Base-by-base conservation (phyloP, 2,113 vertebrate species). In the Syrmaticus mikado region DNA sequence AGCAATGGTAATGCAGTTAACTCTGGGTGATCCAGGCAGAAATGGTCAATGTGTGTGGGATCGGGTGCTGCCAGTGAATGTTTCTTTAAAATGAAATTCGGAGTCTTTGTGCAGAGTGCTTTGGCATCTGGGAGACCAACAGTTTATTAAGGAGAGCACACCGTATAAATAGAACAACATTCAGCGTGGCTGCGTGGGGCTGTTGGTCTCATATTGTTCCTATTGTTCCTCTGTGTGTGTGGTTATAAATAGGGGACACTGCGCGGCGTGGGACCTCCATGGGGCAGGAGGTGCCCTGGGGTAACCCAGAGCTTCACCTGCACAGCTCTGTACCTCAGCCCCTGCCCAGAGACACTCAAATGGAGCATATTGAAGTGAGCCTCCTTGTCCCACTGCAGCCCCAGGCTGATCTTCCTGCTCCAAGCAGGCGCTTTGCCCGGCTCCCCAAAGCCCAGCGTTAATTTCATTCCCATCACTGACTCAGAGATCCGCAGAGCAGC, bases 221-320 rank as follows among this genome's bases (percentile, higher is more conserved):
- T 45, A 50, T 19, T 61, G 20, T 21, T 83, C 85, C 90, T 81
- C 79, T n/a, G 87, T 7, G 75, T 48, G 0, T 12, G 73, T 45
- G 13, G 94, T 83, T 96, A 95, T 93, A 95, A 94, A 97, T 94
- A 95, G 93, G 87, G 36, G 89, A 24, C 67, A 82, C 91, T 2
- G 2, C 13, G 78, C 28, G 18, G 92, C 4, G 7, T 21, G 76
- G 83, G 85, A n/a, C 71, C 76, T 1, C 67, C 36, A 50, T 9
- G 36, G 60, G 24, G 46, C 2, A 1, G 5, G 75, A 32, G 90
- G 70, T n/a, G 1, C 2, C 78, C 38, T 15, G 50, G 30, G 24
- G 17, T 7, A n/a, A 61, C 18, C 16, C 14, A 30, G 38, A 32
- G 52, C 52, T 53, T 53, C 52, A 30, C 27, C 27, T 30, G 27